Conservation (phyloP, 2,888 invertebrate species). For the Thumatha senex region DNA sequence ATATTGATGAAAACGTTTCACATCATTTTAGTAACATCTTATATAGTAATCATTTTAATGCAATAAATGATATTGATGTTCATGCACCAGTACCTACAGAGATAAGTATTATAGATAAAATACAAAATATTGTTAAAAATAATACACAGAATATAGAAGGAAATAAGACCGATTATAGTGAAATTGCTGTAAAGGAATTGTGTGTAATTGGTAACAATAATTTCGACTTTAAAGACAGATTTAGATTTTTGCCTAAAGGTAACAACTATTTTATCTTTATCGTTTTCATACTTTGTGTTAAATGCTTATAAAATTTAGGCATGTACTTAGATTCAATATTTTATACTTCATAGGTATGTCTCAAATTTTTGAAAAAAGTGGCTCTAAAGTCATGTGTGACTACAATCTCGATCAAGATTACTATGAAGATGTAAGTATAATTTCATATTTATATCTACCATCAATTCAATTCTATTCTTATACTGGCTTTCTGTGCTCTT, state of each 20-base stretch:
- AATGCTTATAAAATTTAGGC: not conserved
- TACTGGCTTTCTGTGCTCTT: no score
- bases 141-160: not conserved
- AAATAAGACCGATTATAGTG: not conserved
- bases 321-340: not conserved
- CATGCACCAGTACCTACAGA: not conserved
- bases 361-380: conserved; percentile 71
- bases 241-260: conserved; percentile 84
- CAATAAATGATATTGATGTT: not conserved
- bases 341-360: conserved; percentile 70
- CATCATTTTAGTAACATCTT: conserved; percentile 33
- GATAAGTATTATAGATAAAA: not conserved
- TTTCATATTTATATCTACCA: no score
- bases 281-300: not conserved
- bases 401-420: conserved; percentile 52
- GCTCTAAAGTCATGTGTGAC: conserved; percentile 40
- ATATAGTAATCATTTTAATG: not conserved
- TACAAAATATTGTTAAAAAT: not conserved
- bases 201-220: conserved; percentile 23
- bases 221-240: conserved; percentile 69
- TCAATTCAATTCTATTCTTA: no score
- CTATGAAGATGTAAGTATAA: conserved; percentile 59
- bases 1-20: conserved; percentile 24
- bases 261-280: conserved; percentile 10
- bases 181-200: not conserved